Evolutionary conservation across 2,113 vertebrate species (phyloP), one percentile per base, ranked within the genome.

Genomic region (Empidonax traillii): DNA sequence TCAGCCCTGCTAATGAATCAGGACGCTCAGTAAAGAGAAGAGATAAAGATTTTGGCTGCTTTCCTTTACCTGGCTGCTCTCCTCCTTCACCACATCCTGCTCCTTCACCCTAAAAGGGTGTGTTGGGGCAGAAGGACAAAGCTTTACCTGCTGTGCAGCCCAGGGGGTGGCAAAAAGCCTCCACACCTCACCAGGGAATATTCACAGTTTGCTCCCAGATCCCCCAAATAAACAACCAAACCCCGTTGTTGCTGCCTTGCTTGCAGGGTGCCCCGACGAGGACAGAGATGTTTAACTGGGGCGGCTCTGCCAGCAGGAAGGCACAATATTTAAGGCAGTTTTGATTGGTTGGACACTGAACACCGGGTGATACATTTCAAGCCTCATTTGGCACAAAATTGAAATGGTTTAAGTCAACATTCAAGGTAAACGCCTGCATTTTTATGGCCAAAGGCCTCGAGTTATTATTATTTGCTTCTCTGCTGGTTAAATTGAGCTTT

Each of bases 1-100:
- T 95, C 94, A 97, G 95, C 76, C 65, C 89, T 91, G 96, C 86
- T 98, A 98, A 98, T 98, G 97, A 98, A 97, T 96, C 97, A 87
- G 92, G 94, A 96, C 96, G 91, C 94, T 97, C 94, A 91, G 92
- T 28, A 96, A 97, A 97, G 92, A 55, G 23, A 81, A 79, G 81
- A 85, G 86, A 77, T 61, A 66, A 92, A 87, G 85, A 85, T 91
- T 85, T 94, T 8, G 4, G 77, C 14, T 13, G 82, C 84, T 94
- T 95, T 78, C 72, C 79, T 89, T 79, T 75, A 77, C 61, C 51
- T 52, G 5, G 24, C 15, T 10, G 3, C 25, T 27, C 15, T 52
- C 41, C 74, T 87, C 56, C 62, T 76, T 52, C 37, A 20, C 66
- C 28, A 0, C 4, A 86, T 72, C 87, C 74, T 7, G 15, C 63